phyloP scores from a whole-genome alignment of 2,113 vertebrate genomes.

The Xenopus laevis region DNA sequence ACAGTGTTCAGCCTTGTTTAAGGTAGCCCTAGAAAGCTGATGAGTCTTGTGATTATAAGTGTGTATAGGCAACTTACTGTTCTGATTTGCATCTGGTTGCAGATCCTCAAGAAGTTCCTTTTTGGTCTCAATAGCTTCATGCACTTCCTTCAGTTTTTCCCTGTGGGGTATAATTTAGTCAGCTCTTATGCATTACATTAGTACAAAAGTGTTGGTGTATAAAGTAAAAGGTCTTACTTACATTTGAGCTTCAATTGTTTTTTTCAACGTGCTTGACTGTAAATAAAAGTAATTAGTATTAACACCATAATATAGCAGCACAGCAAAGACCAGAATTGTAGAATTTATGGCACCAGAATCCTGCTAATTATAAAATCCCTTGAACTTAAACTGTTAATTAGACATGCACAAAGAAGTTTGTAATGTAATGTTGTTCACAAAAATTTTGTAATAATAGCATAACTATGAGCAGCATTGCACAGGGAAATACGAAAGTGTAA shows the following conservation, averaged over 20 bases:
- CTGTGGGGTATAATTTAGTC: slow-evolving; percentile 53
- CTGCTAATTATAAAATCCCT: too few relatives aligned
- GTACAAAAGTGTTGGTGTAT: not conserved
- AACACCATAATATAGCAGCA: too few relatives aligned
- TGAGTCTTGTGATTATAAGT: not conserved
- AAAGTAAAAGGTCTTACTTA: slow-evolving; percentile 67
- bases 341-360: too few relatives aligned
- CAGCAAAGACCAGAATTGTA: too few relatives aligned
- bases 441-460: too few relatives aligned
- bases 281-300: slow-evolving; percentile 46
- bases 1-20: too few relatives aligned
- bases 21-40: not conserved
- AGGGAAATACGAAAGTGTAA: too few relatives aligned
- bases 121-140: slow-evolving; percentile 95
- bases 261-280: slow-evolving; percentile 87
- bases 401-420: too few relatives aligned
- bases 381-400: too few relatives aligned
- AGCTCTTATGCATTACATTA: too few relatives aligned
- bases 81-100: slow-evolving; percentile 84
- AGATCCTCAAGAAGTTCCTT: slow-evolving; percentile 91
- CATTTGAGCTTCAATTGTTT: slow-evolving; percentile 93
- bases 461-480: too few relatives aligned
- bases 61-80: slow-evolving; percentile 59
- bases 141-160: slow-evolving; percentile 90
- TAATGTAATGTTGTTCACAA: too few relatives aligned